A percentile compares a stretch with the other conserved stretches of the same genome.
Conservation (phyloP, 2,797 vertebrate species). For the Psittacula derbiana region DNA sequence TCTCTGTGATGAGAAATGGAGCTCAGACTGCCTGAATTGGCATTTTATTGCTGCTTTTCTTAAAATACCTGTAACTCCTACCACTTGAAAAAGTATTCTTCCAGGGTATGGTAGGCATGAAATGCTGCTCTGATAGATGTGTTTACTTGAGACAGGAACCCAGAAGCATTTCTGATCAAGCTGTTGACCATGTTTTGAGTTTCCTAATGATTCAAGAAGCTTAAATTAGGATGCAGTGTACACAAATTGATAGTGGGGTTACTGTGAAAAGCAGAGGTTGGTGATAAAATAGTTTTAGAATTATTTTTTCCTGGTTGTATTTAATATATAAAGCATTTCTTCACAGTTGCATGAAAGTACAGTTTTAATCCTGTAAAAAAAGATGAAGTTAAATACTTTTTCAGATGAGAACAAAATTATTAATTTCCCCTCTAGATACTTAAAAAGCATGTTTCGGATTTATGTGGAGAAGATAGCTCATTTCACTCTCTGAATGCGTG, state of each 20-base stretch:
- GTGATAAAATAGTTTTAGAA: neutral
- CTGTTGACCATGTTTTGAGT: neutral
- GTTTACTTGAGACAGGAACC: neutral
- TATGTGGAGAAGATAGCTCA: neutral
- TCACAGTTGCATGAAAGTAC: neutral
- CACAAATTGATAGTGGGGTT: neutral
- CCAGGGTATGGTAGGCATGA: neutral
- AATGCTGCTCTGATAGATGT: neutral
- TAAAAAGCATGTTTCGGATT: neutral
- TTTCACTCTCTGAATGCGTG: neutral
- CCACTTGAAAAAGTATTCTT: neutral
- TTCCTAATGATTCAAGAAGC: neutral
- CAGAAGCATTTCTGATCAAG: neutral
- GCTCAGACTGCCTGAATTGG: neutral
- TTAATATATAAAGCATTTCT: neutral
- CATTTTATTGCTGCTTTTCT: neutral
- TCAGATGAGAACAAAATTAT: conserved; percentile 24
- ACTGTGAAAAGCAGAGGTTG: neutral
- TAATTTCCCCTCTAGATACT: conserved; percentile 23
- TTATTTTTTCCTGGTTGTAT: neutral
- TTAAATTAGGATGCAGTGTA: neutral
- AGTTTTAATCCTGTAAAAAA: conserved; percentile 8
- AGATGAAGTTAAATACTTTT: conserved; percentile 6
- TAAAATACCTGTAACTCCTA: neutral
- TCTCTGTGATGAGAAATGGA: neutral